Evolutionary conservation across 35 echinoderm and acorn worm genomes (phyloP), one percentile per base, ranked within the genome.

Genomic region (Ophioderma brevispina): DNA sequence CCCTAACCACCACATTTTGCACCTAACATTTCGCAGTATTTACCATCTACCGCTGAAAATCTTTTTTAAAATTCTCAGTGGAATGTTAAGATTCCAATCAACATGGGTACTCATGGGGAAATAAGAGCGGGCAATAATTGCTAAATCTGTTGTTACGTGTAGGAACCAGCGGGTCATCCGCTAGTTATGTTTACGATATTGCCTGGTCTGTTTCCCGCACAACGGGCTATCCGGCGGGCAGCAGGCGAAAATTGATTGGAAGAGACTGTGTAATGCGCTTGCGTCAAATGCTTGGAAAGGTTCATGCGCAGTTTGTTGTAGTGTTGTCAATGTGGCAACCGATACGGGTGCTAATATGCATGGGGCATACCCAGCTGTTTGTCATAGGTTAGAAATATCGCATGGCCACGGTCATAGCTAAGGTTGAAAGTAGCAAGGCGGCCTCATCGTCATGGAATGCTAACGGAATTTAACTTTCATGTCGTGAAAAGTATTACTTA

Each of bases 321-420:
- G 59, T 70, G 59, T 70, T 70, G 3, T 70, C 59, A 70, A 70
- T 70, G 59, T 70, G 59, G 59, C 59, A 70, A 70, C 59, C 59
- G 59, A 70, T 70, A 70, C 59, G 59, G n/a, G 5, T 13, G 59
- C 6, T 70, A 70, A 70, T 70, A 70, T 70, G 59, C 28, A 70
- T 70, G 59, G 59, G 59, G 59, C 59, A 70, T 70, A 70, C 59
- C 59, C 59, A 70, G 59, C 59, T 70, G 59, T 18, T 70, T 70
- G 59, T 13, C 59, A 70, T 25, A 70, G 59, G 59, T 18, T 70
- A 18, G 28, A 70, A 70, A 70, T 70, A 70, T 1, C 59, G 28
- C 59, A 70, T 70, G 59, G 59, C 59, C 59, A 70, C 59, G 59
- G 59, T 70, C 59, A 70, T 8, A 70, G n/a, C 59, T 25, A 70